A percentile compares a stretch with the other conserved stretches of the same genome.
These are phyloP conservation scores for Arctia plantaginis DNA, from an alignment of 2,888 invertebrate genomes.

Conservation along the genomic window DNA sequence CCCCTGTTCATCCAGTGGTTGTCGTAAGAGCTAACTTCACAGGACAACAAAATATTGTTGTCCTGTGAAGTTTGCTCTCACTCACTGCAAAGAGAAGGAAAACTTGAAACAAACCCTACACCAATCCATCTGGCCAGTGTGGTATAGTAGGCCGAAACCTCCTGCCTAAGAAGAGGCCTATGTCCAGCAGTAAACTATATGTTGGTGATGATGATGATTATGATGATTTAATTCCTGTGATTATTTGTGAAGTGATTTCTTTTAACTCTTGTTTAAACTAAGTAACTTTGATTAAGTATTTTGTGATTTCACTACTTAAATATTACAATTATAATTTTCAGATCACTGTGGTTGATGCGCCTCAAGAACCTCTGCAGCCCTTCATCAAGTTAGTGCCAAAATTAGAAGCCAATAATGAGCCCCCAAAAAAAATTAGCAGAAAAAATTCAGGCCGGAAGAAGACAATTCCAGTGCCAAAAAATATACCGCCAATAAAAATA, in stretches of 20 bases:
- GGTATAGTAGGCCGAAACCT: too few relatives aligned
- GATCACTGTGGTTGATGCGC: constrained; percentile 77
- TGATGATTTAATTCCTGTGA: too few relatives aligned
- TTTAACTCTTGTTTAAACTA: background rate
- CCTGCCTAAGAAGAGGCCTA: too few relatives aligned
- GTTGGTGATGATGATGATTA: too few relatives aligned
- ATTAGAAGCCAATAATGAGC: constrained; percentile 50
- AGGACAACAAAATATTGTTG: too few relatives aligned
- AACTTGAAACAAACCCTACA: too few relatives aligned
- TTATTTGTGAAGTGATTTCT: background rate
- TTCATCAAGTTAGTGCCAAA: constrained; percentile 67
- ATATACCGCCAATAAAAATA: constrained; percentile 77
- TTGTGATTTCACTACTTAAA: background rate
- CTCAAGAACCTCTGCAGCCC: constrained; percentile 61
- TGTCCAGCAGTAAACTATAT: too few relatives aligned
- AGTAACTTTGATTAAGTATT: background rate
- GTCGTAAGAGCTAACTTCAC: too few relatives aligned
- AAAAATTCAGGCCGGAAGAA: constrained; percentile 74
- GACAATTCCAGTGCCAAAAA: constrained; percentile 66
- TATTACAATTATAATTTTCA: constrained; percentile 56
- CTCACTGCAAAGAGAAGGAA: too few relatives aligned
- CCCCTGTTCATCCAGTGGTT: too few relatives aligned
- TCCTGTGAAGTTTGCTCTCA: too few relatives aligned
- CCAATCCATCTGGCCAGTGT: too few relatives aligned
- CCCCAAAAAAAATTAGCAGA: constrained; percentile 70